Evolutionary conservation across 1,140 invertebrate species (phyloP), one percentile per base, ranked within the genome.

Genomic region (Acromyrmex echinatior): DNA sequence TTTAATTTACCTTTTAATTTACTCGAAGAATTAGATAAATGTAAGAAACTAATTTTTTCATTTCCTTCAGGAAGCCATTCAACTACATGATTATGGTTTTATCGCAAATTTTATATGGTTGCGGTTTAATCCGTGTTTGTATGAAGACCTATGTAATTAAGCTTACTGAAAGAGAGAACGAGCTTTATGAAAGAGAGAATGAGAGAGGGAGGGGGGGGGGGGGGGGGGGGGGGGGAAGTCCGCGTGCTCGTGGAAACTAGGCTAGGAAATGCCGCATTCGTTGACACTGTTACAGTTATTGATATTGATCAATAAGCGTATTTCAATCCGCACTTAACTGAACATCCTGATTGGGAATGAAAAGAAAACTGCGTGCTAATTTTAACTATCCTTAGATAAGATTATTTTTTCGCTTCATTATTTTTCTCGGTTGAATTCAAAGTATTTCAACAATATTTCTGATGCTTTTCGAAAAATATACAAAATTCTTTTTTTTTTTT

Each of bases 111-210:
- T 90, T 82, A 63, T 86, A 90, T 6, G 87, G 66, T 89, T 89
- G 73, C 85, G 76, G 58, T 80, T 90, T 78, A 89, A 90, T 82
- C 63, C 85, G 49, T 16, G 71, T 62, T 78, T 71, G 51, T 28
- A n/a, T 39, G 85, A 87, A 90, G 85, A 82, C 71, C 45, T 71
- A 89, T 53, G 60, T 49, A 82, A 89, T 89, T 79, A 86, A 82
- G 76, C 56, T 81, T 86, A n/a, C 76, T 58, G 14, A 58, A 18
- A 70, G 39, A 49, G 12, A 25, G n/a, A 45, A 18, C 12, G 65
- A 21, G 3, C 56, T 81, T 86, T 25, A 86, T 58, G 10, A 58
- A 18, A 70, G 39, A 49, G 12, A 25, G n/a, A 45, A 10, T 5
- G 65, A 21, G 3, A 14, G n/a, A 21, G 10, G 39, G 9, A 10